Base-by-base conservation (phyloP, 2,113 vertebrate species). In the Gymnorhina tibicen region DNA sequence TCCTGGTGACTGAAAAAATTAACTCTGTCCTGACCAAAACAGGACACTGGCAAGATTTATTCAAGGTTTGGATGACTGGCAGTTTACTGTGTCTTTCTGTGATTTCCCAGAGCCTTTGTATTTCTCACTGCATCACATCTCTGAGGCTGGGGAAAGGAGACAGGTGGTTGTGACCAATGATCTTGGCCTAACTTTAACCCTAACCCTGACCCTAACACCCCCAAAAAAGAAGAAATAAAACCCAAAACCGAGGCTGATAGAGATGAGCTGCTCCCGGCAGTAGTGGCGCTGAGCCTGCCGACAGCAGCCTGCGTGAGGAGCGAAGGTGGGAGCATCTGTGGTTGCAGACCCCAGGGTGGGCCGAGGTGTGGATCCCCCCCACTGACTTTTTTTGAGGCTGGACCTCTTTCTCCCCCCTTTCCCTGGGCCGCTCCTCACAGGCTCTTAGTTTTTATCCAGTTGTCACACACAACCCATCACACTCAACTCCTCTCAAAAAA, bases 181-280 rank as follows among this genome's bases (percentile, higher is more conserved):
- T 20, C 33, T 26, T 62, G 79, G 19, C 28, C 39, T 59, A 59
- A 35, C n/a, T 9, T 5, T 59, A 59, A 35, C 9, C 15, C 33
- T 9, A 23, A 58, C 14, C 10, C 28, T 53, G 30, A 52, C 23
- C 32, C 32, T 22, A 55, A n/a, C 14, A 3, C 13, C 22, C 58
- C 22, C 2, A 16, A 35, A 56, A 59, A 35, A 35, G n/a, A 59
- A 35, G 7, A 15, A 26, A 59, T 7, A 16, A 35, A 35, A 35
- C 6, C 10, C 58, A 59, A 35, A 59, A 16, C 96, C 87, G 39
- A 97, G 97, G 98, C 98, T 96, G 82, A 97, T 98, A 98, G 98
- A 98, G 97, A 9, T 95, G 17, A 98, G 67, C 97, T 98, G 98
- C 98, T 98, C 96, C 63, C 96, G 96, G 94, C 93, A 95, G 95